Percentiles rank a stretch among this genome's conserved stretches.
phyloP scores from a whole-genome alignment of 2,888 invertebrate genomes.

The Cephus nigrinus region DNA sequence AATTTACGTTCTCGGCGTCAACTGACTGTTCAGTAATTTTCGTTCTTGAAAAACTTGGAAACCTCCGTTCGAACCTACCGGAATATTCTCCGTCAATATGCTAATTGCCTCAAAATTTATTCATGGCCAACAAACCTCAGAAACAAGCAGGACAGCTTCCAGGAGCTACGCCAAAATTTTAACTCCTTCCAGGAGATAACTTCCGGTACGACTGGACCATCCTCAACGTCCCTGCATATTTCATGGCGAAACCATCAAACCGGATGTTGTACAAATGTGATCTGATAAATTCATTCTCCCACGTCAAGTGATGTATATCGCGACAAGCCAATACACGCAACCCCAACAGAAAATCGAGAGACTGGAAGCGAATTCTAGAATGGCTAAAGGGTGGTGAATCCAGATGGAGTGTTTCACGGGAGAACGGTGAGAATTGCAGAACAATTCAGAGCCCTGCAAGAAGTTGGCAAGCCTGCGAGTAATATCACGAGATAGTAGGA shows the following conservation, averaged over 20 bases:
- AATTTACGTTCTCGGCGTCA: neutral
- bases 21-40: neutral
- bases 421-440: constrained; percentile 19
- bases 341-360: neutral
- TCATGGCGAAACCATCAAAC: neutral
- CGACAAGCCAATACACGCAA: neutral
- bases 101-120: constrained; percentile 56
- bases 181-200: constrained; percentile 15
- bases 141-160: neutral
- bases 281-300: neutral
- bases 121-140: constrained; percentile 41
- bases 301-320: neutral
- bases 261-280: neutral
- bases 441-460: constrained; percentile 19
- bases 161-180: constrained; percentile 29
- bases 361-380: neutral
- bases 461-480: constrained; percentile 22
- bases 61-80: neutral
- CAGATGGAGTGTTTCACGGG: neutral
- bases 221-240: neutral
- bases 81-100: constrained; percentile 35
- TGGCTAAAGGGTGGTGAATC: neutral
- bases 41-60: neutral
- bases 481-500: constrained; percentile 9
- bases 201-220: neutral